Percentiles rank a stretch among this genome's conserved stretches.
Evolutionary conservation across 2,113 vertebrate genomes (phyloP).

Genomic region (Trematocara marginatum): DNA sequence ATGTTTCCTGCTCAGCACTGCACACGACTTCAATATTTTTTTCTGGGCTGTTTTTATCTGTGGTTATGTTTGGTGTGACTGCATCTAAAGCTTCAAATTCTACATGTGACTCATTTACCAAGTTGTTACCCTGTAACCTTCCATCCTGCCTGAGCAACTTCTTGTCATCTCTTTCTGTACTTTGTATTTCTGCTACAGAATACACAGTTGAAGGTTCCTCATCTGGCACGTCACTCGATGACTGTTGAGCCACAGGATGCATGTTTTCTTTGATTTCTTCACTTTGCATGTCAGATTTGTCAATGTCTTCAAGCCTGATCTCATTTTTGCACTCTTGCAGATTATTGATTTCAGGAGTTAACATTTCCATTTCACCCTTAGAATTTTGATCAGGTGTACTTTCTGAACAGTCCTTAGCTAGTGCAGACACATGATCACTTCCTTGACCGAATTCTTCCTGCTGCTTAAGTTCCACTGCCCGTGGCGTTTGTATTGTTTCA

Average conservation of each 20-base stretch:
- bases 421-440: neutral
- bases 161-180: neutral
- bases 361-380: neutral
- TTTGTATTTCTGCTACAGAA: neutral
- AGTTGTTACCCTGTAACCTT: neutral
- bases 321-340: neutral
- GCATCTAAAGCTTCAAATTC: neutral
- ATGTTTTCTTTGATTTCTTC: neutral
- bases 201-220: neutral
- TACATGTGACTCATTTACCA: neutral
- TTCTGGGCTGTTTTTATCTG: neutral
- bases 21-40: neutral
- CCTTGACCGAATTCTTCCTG: neutral
- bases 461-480: neutral
- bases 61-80: neutral
- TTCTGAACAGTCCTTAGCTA: neutral
- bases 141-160: neutral
- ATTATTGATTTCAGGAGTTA: neutral
- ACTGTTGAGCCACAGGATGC: neutral
- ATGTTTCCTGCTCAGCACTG: neutral
- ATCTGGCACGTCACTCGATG: neutral
- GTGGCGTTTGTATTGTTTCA: neutral
- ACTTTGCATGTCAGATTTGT: neutral
- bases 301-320: neutral
- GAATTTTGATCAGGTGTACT: neutral